Percentiles rank a stretch among this genome's conserved stretches.
phyloP scores from a whole-genome alignment of 2,888 invertebrate genomes.

The Acanthosepion lycidas region DNA sequence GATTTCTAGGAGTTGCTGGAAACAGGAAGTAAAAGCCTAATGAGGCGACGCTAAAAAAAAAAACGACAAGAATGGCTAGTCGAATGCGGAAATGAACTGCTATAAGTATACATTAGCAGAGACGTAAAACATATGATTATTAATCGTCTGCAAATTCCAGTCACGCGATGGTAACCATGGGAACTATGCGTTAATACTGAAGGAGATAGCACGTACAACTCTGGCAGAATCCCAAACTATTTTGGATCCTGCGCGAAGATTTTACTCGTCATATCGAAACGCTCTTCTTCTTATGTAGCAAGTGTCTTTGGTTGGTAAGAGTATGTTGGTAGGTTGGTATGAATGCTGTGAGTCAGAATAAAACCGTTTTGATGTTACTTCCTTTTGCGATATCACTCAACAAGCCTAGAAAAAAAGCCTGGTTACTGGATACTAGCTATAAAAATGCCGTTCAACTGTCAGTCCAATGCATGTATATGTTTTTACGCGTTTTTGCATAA shows the following conservation, averaged over 20 bases:
- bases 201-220: background rate
- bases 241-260: background rate
- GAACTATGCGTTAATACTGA: slow-evolving; percentile 6
- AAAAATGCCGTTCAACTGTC: background rate
- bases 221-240: background rate
- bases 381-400: background rate
- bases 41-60: background rate
- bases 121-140: background rate
- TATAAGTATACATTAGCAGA: background rate
- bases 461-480: no score
- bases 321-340: background rate
- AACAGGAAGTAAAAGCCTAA: background rate
- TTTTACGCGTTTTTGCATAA: no score
- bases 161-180: slow-evolving; percentile 33
- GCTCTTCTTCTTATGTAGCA: background rate
- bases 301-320: background rate
- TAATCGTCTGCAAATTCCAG: slow-evolving; percentile 33
- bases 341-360: background rate
- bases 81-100: background rate
- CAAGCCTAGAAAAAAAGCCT: no score
- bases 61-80: background rate
- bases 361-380: background rate
- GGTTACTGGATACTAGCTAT: no score
- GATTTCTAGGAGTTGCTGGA: background rate
- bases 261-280: background rate